These are phyloP conservation scores for Alligator mississippiensis DNA, from an alignment of 2,113 vertebrate species.

Conservation along the genomic window DNA sequence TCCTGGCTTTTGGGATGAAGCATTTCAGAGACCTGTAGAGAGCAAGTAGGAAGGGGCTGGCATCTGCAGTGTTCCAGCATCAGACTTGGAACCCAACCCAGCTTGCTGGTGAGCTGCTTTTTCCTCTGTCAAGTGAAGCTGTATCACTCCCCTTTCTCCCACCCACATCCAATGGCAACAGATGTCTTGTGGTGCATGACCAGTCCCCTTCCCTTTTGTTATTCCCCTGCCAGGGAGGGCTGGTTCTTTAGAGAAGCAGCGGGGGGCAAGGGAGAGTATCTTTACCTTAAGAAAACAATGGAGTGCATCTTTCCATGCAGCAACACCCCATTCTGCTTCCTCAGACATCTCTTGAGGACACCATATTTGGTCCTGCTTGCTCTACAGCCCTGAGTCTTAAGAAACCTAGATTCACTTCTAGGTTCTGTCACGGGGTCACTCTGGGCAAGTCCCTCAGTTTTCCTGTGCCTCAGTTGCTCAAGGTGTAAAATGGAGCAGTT, in stretches of 20 bases:
- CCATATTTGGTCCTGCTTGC: not conserved
- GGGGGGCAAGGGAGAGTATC: not conserved
- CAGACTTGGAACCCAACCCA: not conserved
- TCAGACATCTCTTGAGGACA: not conserved
- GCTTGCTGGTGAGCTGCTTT: not conserved
- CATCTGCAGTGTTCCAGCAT: not conserved
- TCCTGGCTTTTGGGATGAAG: no score
- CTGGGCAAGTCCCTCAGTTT: not conserved
- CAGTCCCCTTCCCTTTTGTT: not conserved
- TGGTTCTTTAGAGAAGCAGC: not conserved
- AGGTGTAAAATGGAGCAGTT: not conserved
- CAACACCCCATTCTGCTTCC: not conserved
- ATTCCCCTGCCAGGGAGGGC: not conserved
- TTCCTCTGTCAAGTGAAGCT: not conserved
- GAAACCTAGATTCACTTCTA: not conserved
- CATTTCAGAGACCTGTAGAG: not conserved
- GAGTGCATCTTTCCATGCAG: not conserved
- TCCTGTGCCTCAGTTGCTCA: not conserved
- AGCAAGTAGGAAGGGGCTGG: no score
- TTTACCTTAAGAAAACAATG: not conserved
- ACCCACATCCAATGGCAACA: not conserved
- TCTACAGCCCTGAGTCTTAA: not conserved
- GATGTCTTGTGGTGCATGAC: not conserved
- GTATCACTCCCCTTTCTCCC: not conserved
- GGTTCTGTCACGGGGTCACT: not conserved